A percentile compares a stretch with the other conserved stretches of the same genome.
Conservation (phyloP, 2,888 invertebrate species). For the Stomorhina lunata region DNA sequence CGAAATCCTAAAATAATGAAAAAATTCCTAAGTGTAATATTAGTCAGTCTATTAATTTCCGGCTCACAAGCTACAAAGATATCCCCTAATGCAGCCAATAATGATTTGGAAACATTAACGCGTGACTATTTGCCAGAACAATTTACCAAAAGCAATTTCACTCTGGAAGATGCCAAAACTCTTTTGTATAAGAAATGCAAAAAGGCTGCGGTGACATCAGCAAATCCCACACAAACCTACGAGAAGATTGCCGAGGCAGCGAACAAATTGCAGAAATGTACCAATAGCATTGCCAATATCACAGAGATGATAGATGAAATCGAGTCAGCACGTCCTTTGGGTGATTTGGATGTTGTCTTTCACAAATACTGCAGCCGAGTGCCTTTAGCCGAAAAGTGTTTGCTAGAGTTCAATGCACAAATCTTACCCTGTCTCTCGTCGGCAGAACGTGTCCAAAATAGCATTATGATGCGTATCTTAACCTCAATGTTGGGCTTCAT, state of each 20-base stretch:
- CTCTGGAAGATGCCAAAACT: conserved; percentile 80
- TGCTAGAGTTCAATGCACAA: conserved; percentile 82
- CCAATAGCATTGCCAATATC: conserved; percentile 81
- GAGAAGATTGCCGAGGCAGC: conserved; percentile 67
- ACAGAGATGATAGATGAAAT: conserved; percentile 83
- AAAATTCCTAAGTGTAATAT: not conserved
- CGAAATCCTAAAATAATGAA: not conserved
- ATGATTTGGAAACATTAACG: conserved; percentile 24
- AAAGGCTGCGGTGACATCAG: conserved; percentile 81
- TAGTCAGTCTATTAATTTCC: not conserved
- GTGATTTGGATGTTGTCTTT: conserved; percentile 85
- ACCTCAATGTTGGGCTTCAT: conserved; percentile 82
- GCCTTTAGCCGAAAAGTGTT: conserved; percentile 80
- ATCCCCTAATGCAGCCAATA: not conserved
- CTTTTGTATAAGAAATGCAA: conserved; percentile 84
- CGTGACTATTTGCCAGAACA: conserved; percentile 69
- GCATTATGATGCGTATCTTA: conserved; percentile 84
- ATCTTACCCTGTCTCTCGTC: conserved; percentile 84
- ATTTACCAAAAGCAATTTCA: conserved; percentile 66
- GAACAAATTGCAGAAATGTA: conserved; percentile 63
- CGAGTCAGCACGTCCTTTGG: conserved; percentile 84
- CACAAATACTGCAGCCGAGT: conserved; percentile 85
- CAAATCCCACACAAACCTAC: conserved; percentile 72
- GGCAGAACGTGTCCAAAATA: conserved; percentile 83
- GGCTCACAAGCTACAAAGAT: not conserved